Conservation (phyloP, 2,797 vertebrate species). For the Pantherophis alleghaniensis region DNA sequence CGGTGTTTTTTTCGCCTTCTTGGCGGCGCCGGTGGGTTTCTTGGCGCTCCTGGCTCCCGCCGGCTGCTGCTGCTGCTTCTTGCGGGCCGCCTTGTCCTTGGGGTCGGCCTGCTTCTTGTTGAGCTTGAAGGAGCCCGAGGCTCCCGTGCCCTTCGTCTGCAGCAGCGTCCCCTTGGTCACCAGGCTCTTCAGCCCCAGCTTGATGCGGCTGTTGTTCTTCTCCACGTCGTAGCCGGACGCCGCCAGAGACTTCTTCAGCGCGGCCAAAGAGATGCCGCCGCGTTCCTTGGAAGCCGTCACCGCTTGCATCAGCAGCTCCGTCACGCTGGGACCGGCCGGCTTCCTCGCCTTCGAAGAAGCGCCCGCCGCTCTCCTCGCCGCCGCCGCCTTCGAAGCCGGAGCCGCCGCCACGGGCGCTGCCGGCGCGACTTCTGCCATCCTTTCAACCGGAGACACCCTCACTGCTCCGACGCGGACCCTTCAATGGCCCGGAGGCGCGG, state of each 20-base stretch:
- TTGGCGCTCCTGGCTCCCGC: background rate
- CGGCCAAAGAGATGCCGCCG: constrained; percentile 61
- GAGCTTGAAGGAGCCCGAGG: constrained; percentile 74
- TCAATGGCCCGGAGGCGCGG: too few species aligned
- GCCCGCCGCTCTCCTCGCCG: constrained; percentile 9
- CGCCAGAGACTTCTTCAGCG: constrained; percentile 73
- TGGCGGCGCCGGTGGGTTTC: constrained; percentile 22
- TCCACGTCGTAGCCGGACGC: constrained; percentile 67
- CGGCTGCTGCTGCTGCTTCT: constrained; percentile 45
- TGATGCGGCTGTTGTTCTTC: constrained; percentile 79
- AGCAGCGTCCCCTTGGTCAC: constrained; percentile 71
- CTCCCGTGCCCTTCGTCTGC: constrained; percentile 75
- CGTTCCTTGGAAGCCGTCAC: constrained; percentile 65
- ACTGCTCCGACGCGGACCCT: background rate
- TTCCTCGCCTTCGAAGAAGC: constrained; percentile 10
- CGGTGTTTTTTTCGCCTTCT: constrained; percentile 48
- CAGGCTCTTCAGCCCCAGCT: constrained; percentile 72
- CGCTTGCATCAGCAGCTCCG: constrained; percentile 65
- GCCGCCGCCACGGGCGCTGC: constrained; percentile 24
- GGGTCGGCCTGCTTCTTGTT: constrained; percentile 63
- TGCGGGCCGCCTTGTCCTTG: constrained; percentile 47
- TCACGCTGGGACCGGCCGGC: constrained; percentile 51
- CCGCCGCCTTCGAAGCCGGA: constrained; percentile 34
- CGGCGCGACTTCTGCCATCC: background rate
- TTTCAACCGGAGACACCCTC: rapidly evolving